Percentiles rank a stretch among this genome's conserved stretches.
Evolutionary conservation across 2,797 vertebrate genomes (phyloP).

Genomic region (Morus bassanus): DNA sequence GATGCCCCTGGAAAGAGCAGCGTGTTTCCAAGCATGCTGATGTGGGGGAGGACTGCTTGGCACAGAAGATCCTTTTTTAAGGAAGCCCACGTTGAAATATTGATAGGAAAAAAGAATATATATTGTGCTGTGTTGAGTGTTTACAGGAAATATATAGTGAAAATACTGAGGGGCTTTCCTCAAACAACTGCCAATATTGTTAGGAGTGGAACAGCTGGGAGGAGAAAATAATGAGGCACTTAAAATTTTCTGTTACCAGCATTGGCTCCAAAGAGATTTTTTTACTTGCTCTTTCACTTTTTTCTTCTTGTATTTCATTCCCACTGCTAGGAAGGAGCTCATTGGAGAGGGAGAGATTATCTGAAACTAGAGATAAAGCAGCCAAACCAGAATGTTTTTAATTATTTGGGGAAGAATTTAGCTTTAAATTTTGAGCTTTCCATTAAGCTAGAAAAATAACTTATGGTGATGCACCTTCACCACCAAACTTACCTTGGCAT

Average conservation of each 20-base stretch:
- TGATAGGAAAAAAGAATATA: not conserved
- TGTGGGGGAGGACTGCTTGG: not conserved
- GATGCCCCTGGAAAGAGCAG: not conserved
- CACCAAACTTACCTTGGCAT: not conserved
- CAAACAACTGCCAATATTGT: constrained; percentile 25
- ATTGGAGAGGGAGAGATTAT: not conserved
- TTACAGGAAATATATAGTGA: constrained; percentile 45
- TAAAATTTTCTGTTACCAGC: constrained; percentile 12
- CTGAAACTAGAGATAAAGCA: not conserved
- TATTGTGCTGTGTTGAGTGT: not conserved
- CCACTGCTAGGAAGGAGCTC: not conserved
- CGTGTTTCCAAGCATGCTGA: fast-evolving
- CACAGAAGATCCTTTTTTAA: not conserved
- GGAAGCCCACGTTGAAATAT: constrained; percentile 1
- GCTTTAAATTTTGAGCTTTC: not conserved
- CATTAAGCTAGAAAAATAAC: not conserved
- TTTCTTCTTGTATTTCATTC: constrained; percentile 57
- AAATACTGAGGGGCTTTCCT: constrained; percentile 49
- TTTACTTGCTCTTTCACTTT: constrained; percentile 33
- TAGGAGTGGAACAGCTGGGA: constrained; percentile 20
- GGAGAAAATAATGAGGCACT: not conserved
- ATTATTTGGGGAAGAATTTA: not conserved
- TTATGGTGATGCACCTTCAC: fast-evolving
- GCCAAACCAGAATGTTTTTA: not conserved
- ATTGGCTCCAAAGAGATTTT: constrained; percentile 13